Evolutionary conservation across 2,888 invertebrate genomes (phyloP), one percentile per base, ranked within the genome.

Genomic region (Drosophila algonquin): DNA sequence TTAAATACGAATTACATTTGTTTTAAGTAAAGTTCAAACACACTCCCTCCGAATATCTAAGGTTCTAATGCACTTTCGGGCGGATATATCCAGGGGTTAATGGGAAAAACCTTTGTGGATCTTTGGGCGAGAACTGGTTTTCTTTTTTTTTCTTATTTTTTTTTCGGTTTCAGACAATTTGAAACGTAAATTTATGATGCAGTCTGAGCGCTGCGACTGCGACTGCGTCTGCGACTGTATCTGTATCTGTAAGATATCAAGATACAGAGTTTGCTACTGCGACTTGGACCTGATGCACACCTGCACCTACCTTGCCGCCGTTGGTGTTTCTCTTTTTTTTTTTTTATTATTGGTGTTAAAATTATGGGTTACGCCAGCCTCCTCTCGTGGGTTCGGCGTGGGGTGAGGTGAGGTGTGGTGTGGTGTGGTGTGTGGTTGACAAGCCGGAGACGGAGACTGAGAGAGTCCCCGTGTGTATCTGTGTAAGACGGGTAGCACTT

Each of bases 301-400:
- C 85, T 85, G 85, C 84, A 85, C 64, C 27, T 65, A 56, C 50
- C 69, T 76, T 81, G 80, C 79, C 65, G 78, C 75, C 60, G 73
- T 55, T 62, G 72, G 35, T 67, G 73, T 51, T 63, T 51, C 24
- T 51, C 44, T 54, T 54, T 53, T 27, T 6, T 75, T 75, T 75
- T 74, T 87, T 87, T 87, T 85, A 81, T 85, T 85, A 83, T 85
- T 85, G 87, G 85, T 85, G 85, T 85, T 87, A 85, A 85, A 85
- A 85, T 85, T 85, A 85, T 85, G 86, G 85, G 85, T 85, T 85
- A 85, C 87, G 81, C 81, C 67, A 60, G 62, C 58, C 48, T 61
- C 16, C 50, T 46, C 35, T 30, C 30, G 44, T 40, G 40, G 40
- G 14, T n/a, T 7, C 76, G 76, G 47, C 69, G 47, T 62, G 62